Evolutionary conservation across 35 echinoderm and acorn worm genomes (phyloP), one percentile per base, ranked within the genome.

Genomic region (Apostichopus parvimensis): DNA sequence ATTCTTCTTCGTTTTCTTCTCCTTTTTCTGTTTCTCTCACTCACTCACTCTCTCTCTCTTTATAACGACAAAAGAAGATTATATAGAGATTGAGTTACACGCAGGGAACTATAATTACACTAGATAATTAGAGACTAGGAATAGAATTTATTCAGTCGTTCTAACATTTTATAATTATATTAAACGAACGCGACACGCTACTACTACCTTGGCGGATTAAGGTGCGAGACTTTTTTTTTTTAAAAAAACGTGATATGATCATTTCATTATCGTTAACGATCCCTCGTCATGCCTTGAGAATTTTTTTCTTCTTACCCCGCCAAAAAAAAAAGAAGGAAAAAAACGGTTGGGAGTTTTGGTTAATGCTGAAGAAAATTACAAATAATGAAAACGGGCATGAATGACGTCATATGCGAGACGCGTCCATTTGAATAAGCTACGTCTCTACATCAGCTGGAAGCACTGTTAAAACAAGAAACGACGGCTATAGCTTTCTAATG

Each of bases 381-480:
- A 82, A 34, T 82, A 55, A 82, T 82, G 79, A 82, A 54, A 82
- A 34, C 79, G 45, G 79, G 53, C 79, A 82, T 55, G 53, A 9
- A 54, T 82, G 79, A 82, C 79, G 79, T 82, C 79, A 82, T 7
- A 12, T 55, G 79, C 17, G 55, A 79, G 45, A n/a, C 12, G 79
- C 79, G 11, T 82, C 79, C 79, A 82, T 56, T 82, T 56, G 55
- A 82, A 82, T 82, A 34, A 53, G 54, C 8, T 28, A 82, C 79
- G 79, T 82, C 25, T 53, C 55, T 82, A 54, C 18, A 82, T 82
- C 79, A 82, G 79, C 79, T 82, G 45, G 79, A 54, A 82, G 12
- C 79, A 82, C 55, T 82, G 79, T 82, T 53, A n/a, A 53, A 34
- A 82, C 24, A 56, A 56, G 52, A 34, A 82, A 82, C 34, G 55